phyloP scores from a whole-genome alignment of 1,140 invertebrate species.

The Listronotus bonariensis region DNA sequence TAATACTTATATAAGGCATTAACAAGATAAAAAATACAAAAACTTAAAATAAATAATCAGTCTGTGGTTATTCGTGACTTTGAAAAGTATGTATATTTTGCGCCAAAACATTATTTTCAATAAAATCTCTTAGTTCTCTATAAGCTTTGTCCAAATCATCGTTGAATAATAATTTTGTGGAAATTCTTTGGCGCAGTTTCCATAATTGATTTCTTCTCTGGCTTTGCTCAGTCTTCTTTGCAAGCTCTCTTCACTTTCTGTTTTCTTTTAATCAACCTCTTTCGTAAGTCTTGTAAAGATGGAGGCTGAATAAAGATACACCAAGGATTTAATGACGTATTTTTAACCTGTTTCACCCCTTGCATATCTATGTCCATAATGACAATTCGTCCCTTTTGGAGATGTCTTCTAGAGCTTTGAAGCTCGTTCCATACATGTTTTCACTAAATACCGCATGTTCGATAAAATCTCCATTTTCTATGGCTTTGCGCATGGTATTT shows the following conservation, averaged over 20 bases:
- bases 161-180: constrained; percentile 89
- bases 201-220: constrained; percentile 80
- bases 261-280: constrained; percentile 76
- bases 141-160: constrained; percentile 91
- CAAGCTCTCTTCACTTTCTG: constrained; percentile 88
- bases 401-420: constrained; percentile 83
- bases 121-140: constrained; percentile 71
- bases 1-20: too few species aligned
- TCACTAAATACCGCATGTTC: constrained; percentile 91
- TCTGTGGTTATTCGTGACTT: too few species aligned
- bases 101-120: constrained; percentile 39
- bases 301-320: constrained; percentile 94
- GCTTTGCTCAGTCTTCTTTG: constrained; percentile 76
- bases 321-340: constrained; percentile 79
- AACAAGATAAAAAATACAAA: too few species aligned
- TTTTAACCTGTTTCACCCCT: constrained; percentile 91
- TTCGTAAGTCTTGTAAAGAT: constrained; percentile 76
- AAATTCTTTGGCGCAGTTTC: constrained; percentile 81
- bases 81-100: background rate
- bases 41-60: too few species aligned
- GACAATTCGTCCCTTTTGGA: constrained; percentile 78
- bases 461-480: constrained; percentile 84
- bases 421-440: constrained; percentile 96
- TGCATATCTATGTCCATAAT: constrained; percentile 95
- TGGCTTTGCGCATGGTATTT: constrained; percentile 75